Percentiles rank a stretch among this genome's conserved stretches.
These are phyloP conservation scores for Hydrochoerus hydrochaeris DNA, from an alignment of 2,113 vertebrate species.

Conservation along the genomic window DNA sequence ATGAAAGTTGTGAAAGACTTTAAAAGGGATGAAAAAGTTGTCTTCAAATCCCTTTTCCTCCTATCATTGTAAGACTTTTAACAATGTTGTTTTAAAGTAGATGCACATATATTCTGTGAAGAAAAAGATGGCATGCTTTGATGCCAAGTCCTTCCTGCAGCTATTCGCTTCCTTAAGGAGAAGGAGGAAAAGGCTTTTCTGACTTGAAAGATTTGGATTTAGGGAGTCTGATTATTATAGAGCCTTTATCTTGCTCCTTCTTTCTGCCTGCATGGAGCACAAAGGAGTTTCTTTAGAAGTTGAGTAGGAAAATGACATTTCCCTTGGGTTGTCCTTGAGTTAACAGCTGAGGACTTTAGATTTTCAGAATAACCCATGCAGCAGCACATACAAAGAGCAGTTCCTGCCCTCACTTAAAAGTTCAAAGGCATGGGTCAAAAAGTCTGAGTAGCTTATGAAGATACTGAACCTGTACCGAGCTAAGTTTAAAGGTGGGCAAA, in stretches of 20 bases:
- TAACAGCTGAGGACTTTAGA: constrained; percentile 58
- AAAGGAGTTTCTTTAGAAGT: constrained; percentile 55
- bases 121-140: constrained; percentile 40
- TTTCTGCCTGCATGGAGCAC: constrained; percentile 24
- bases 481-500: constrained; percentile 74
- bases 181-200: neutral
- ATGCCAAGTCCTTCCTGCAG: constrained; percentile 55
- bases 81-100: constrained; percentile 60
- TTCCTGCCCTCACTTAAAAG: constrained; percentile 62
- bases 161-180: constrained; percentile 47
- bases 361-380: constrained; percentile 51
- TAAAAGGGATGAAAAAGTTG: constrained; percentile 30
- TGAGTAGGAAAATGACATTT: constrained; percentile 68
- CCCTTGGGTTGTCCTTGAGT: constrained; percentile 57
- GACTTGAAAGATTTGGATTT: constrained; percentile 46
- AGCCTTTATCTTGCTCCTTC: neutral
- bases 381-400: constrained; percentile 36
- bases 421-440: constrained; percentile 50
- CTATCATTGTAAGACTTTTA: constrained; percentile 34
- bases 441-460: constrained; percentile 48
- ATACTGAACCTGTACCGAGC: constrained; percentile 7
- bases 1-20: neutral
- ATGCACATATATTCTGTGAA: constrained; percentile 53
- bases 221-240: constrained; percentile 32
- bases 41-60: neutral